Evolutionary conservation across 2,113 vertebrate species (phyloP).

Genomic region (Agapornis roseicollis): DNA sequence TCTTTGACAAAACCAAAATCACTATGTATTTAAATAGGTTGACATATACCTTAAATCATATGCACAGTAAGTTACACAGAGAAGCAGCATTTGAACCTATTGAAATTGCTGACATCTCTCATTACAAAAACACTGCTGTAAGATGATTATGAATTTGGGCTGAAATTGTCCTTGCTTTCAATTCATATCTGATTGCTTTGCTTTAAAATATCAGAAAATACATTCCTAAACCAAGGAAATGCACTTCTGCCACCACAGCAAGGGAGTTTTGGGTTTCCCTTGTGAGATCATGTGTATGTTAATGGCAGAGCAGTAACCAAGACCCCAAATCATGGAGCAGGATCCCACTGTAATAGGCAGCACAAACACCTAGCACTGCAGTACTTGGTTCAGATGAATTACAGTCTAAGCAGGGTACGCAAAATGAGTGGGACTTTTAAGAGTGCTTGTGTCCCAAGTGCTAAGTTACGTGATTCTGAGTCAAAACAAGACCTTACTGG

Average conservation of each 20-base stretch:
- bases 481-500: background rate
- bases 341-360: background rate
- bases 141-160: background rate
- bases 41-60: background rate
- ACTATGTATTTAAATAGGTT: background rate
- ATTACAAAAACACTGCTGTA: background rate
- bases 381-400: background rate
- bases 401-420: background rate
- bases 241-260: background rate
- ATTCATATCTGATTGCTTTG: background rate
- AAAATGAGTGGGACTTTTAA: background rate
- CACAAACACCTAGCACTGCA: accelerated
- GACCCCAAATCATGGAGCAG: background rate
- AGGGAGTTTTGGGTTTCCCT: background rate
- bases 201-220: background rate
- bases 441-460: background rate
- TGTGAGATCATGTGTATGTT: accelerated
- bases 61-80: background rate
- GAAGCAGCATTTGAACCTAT: background rate
- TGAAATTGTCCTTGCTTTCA: background rate
- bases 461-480: background rate
- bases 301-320: background rate
- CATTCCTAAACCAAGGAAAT: background rate
- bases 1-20: background rate
- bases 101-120: background rate